Evolutionary conservation across 1,140 invertebrate species (phyloP).

Genomic region (Adelges cooleyi): DNA sequence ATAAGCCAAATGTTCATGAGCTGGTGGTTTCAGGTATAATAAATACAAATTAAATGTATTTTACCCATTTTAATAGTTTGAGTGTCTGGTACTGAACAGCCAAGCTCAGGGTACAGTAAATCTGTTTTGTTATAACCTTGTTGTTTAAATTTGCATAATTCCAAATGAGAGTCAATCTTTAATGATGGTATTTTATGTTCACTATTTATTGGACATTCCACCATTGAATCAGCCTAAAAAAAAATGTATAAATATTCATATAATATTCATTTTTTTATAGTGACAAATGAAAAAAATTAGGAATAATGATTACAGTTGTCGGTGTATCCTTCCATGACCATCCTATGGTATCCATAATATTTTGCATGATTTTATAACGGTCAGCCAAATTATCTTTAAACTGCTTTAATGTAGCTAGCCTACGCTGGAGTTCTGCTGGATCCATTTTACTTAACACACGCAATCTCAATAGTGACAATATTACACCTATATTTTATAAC

Average conservation of each 20-base stretch:
- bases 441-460: neutral
- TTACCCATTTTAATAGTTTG: neutral
- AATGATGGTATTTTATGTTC: neutral
- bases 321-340: conserved; percentile 5
- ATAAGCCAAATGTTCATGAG: no score
- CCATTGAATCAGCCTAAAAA: neutral
- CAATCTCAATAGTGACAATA: no score
- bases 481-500: no score
- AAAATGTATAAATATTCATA: neutral
- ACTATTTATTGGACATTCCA: neutral
- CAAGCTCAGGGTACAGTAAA: neutral
- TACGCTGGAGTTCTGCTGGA: neutral
- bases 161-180: neutral
- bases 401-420: neutral
- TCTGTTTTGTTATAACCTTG: conserved; percentile 6
- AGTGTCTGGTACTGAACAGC: neutral
- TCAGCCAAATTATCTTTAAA: conserved; percentile 8
- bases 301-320: neutral
- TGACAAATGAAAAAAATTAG: neutral
- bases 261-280: neutral
- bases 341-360: conserved; percentile 1
- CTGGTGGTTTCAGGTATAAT: no score
- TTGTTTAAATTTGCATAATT: neutral
- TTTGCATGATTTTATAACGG: neutral
- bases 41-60: no score